A percentile compares a stretch with the other conserved stretches of the same genome.
phyloP scores from a whole-genome alignment of 2,888 invertebrate genomes.

The Tyria jacobaeae region DNA sequence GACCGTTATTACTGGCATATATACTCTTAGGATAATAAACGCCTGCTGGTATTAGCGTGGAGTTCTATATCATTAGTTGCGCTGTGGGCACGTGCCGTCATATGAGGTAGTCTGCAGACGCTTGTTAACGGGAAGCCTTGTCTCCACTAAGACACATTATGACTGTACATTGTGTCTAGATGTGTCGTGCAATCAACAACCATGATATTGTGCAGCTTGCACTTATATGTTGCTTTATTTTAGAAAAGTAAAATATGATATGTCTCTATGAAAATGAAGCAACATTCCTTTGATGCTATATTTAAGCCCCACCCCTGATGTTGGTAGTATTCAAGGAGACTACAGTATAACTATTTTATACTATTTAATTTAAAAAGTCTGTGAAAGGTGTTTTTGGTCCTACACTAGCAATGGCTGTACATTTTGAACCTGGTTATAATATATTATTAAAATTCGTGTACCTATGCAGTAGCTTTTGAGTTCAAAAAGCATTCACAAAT shows the following conservation, averaged over 20 bases:
- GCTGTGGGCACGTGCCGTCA: constrained; percentile 62
- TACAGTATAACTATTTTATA: too few species aligned
- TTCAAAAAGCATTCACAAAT: too few species aligned
- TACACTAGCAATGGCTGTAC: too few species aligned
- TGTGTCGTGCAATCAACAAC: background rate
- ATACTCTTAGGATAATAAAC: constrained; percentile 57
- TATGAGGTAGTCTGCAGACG: constrained; percentile 41
- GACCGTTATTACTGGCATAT: constrained; percentile 57
- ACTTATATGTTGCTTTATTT: background rate
- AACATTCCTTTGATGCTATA: background rate
- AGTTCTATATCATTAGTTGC: constrained; percentile 65
- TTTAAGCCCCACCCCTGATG: too few species aligned
- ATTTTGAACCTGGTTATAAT: too few species aligned
- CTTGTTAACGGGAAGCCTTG: constrained; percentile 1
- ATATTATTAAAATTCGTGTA: too few species aligned
- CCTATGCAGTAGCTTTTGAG: too few species aligned
- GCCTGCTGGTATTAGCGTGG: constrained; percentile 55
- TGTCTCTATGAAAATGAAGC: background rate
- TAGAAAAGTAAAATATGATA: background rate
- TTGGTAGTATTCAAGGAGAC: too few species aligned
- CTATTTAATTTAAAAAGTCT: too few species aligned
- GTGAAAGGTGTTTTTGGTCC: too few species aligned
- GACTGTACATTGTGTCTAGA: too few species aligned
- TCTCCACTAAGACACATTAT: background rate
- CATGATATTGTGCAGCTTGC: background rate